Base-by-base conservation (phyloP, 2,888 invertebrate species). In the Phlogophora meticulosa region DNA sequence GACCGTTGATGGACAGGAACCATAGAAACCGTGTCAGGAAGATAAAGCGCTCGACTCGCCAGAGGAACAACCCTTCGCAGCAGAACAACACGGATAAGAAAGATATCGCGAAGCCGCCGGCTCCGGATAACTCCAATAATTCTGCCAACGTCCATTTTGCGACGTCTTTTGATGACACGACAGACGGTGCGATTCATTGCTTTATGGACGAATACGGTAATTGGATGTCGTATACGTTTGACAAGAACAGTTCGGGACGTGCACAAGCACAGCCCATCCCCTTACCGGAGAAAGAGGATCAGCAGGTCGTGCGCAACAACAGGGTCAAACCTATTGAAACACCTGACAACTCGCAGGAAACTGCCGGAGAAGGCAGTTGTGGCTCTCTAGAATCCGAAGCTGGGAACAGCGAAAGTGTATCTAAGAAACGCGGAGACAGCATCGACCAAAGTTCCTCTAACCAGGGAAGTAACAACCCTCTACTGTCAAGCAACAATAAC, bases 141-240 rank as follows among this genome's bases (percentile, higher is more conserved):
- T 87, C 93, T 0, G 90, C 84, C 10, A 92, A 84, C 58, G 94
- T 94, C 24, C 98, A 98, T 86, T 96, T 98, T 63, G 98, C 98
- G 4, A 97, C 97, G 28, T 97, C 97, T 32, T 98, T 98, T 85
- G 97, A 98, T 64, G 98, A 98, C 85, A 98, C 98, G 0, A 96
- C 96, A 2, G 98, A 98, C 83, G 98, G 98, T 13, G 98, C 98
- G 1, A 97, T 98, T 45, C 98, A 98, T 90, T 98, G 97, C 88
- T 98, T 98, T 85, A 97, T 97, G 90, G 98, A 98, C 85, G 98
- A 98, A 87, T 97, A 97, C 83, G 98, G 98, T 46, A 97, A 98
- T 84, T 98, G 98, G 98, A 96, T 98, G 93, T 98, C 98, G 0
- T 95, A 95, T 40, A 98, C 98, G 0, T 98, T 98, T 88, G 98